Evolutionary conservation across 2,888 invertebrate genomes (phyloP), one percentile per base, ranked within the genome.

Genomic region (Elaeidobius kamerunicus): DNA sequence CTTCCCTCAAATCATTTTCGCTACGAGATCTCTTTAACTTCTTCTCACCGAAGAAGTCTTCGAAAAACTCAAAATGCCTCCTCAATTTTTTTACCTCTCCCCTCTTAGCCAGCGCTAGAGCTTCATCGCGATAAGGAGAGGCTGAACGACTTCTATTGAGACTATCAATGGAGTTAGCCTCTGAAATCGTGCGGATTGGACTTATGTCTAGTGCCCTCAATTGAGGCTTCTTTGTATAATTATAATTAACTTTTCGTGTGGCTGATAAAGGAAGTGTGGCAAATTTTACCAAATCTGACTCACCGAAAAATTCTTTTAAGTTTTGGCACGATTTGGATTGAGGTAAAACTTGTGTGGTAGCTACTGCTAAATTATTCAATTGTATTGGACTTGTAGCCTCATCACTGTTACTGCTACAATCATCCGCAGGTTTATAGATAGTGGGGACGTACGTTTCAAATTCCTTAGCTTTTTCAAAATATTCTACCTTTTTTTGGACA

Each of bases 221-320:
- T 64, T 71, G 66, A 55, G 73, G 70, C 60, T 69, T 61, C 59
- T 66, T 61, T 2, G 69, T 66, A 64, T 76, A 76, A 69, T 75
- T 74, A 73, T 77, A 78, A 71, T 77, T 67, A 70, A 75, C 61
- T 62, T 67, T 68, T 54, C 66, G 64, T 67, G 76, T 72, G 69
- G 78, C 65, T 54, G 73, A 65, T 17, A 68, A 53, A 5, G 82
- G 80, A 48, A 80, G 69, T 3, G 80, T 80, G 27, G 78, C 70
- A 69, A 78, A 83, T 65, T 78, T 81, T 58, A 77, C 77, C 63
- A 76, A 76, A 59, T 82, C 80, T 2, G 50, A 43, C 69, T 91
- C 90, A 0, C 91, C 91, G 65, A 88, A 90, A n/a, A 89, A 74
- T 61, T 90, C 91, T 65, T 86, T 88, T 49, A 91, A 73, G 71